A percentile compares a stretch with the other conserved stretches of the same genome.
Conservation (phyloP, 2,888 invertebrate species). For the Aelia acuminata region DNA sequence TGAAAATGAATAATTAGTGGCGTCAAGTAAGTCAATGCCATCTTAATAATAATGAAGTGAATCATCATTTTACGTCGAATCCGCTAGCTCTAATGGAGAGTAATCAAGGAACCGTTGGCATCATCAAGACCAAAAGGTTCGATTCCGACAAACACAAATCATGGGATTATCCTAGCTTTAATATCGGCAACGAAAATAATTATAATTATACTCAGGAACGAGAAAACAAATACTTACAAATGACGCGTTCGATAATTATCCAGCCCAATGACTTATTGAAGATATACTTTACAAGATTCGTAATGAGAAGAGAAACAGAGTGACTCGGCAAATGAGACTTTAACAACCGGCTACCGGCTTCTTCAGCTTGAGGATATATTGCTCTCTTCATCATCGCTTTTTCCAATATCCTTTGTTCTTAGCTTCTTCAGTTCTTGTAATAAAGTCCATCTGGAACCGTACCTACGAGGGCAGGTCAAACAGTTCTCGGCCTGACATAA, state of each 20-base stretch:
- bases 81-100: neutral
- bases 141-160: neutral
- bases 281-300: neutral
- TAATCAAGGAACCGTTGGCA: neutral
- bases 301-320: neutral
- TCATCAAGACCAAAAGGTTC: neutral
- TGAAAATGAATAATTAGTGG: neutral
- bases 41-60: neutral
- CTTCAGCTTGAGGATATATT: neutral
- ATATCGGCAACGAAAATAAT: neutral
- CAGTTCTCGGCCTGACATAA: too few relatives aligned
- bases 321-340: neutral
- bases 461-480: too few relatives aligned
- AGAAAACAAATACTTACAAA: slow-evolving; percentile 1
- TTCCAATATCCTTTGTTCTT: too few relatives aligned
- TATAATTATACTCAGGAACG: neutral
- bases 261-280: neutral
- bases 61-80: neutral
- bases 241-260: neutral
- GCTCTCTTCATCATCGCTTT: too few relatives aligned
- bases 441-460: too few relatives aligned
- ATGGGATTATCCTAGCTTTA: neutral
- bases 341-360: neutral
- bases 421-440: too few relatives aligned
- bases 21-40: neutral